Conservation (phyloP, 2,888 invertebrate species). For the Agrilus biguttatus region DNA sequence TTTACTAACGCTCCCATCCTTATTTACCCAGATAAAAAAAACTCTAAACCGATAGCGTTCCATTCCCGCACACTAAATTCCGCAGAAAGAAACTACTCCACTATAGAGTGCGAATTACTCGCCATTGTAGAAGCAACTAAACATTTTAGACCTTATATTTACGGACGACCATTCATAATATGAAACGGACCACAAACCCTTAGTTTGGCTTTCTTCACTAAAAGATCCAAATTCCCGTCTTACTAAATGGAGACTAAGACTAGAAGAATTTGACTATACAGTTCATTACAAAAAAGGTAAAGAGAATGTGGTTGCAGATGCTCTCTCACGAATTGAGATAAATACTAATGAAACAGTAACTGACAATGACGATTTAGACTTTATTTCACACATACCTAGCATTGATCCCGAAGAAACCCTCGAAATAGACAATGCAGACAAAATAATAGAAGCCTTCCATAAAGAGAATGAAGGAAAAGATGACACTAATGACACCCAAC, state of each 20-base stretch:
- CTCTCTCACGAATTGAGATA: neutral
- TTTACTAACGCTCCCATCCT: too few species aligned
- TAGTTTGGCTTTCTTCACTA: slow-evolving; percentile 1
- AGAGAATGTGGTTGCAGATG: slow-evolving; percentile 4
- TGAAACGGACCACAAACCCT: too few species aligned
- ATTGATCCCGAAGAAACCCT: slow-evolving; percentile 1
- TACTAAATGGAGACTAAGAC: slow-evolving; percentile 4
- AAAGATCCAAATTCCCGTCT: slow-evolving; percentile 5
- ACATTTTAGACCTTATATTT: slow-evolving; percentile 3
- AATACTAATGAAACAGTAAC: neutral
- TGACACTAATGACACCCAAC: slow-evolving; percentile 1
- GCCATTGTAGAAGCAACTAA: slow-evolving; percentile 3
- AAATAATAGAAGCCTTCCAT: neutral
- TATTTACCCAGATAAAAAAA: slow-evolving; percentile 7
- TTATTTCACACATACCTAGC: slow-evolving; percentile 1
- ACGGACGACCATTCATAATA: neutral
- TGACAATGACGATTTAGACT: slow-evolving; percentile 1
- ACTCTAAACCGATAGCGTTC: slow-evolving; percentile 3
- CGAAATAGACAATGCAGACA: neutral
- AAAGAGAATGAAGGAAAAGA: neutral
- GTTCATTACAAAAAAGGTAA: slow-evolving; percentile 2
- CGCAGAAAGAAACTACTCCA: slow-evolving; percentile 5
- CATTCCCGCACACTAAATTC: slow-evolving; percentile 5
- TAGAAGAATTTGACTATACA: slow-evolving; percentile 4
- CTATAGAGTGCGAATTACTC: neutral